Evolutionary conservation across 2,797 vertebrate species (phyloP).

Genomic region (Lophura swinhoii): DNA sequence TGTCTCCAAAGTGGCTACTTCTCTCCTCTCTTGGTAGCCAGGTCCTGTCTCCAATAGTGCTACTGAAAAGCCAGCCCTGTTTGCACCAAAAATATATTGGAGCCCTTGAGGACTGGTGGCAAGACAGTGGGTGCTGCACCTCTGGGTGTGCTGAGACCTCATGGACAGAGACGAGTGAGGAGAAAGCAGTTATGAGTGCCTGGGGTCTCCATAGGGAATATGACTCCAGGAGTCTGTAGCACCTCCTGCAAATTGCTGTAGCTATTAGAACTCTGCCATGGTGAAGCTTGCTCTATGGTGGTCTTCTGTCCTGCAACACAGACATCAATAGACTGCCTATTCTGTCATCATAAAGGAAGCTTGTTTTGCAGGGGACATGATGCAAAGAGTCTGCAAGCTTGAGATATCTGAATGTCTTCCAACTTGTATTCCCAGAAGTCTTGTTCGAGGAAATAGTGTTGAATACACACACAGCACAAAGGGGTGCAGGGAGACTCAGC

Average conservation of each 20-base stretch:
- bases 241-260: background rate
- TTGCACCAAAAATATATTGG: background rate
- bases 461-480: background rate
- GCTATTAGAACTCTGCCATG: background rate
- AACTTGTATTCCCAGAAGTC: conserved; percentile 51
- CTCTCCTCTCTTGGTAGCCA: background rate
- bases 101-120: accelerated
- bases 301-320: background rate
- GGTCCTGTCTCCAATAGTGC: accelerated
- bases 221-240: background rate
- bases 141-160: accelerated
- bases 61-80: background rate
- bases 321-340: conserved; percentile 7
- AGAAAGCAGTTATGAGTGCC: background rate
- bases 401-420: conserved; percentile 52
- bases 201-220: background rate
- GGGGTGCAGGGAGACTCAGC: background rate
- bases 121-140: background rate
- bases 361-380: conserved; percentile 30
- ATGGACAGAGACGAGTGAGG: accelerated
- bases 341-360: conserved; percentile 34
- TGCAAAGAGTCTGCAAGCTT: conserved; percentile 56
- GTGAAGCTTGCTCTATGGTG: background rate
- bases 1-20: background rate
- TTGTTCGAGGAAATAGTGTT: conserved; percentile 33